Base-by-base conservation (phyloP, 2,888 invertebrate genomes). In the Campaea margaritaria region DNA sequence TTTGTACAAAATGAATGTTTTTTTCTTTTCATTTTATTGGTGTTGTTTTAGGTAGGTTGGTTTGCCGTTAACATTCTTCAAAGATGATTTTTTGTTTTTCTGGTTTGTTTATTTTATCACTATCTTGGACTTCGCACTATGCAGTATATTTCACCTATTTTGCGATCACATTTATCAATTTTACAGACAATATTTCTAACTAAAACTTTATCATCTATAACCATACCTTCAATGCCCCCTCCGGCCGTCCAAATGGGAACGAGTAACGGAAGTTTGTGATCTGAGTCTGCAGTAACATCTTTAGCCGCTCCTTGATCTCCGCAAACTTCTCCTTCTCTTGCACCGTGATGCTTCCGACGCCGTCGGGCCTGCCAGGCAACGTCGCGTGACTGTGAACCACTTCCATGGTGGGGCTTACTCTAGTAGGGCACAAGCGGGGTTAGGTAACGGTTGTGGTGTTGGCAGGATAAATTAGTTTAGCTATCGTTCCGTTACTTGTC, bases 261-360 rank as follows among this genome's bases (percentile, higher is more conserved):
- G 98, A 98, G 85, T 96, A 99, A 91, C 98, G 96, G 93, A 99
- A 99, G 94, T 99, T 99, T 27, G 99, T 99, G 79, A 99, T 99
- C 94, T 99, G 99, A 89, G 98, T 96, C 91, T 99, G 99, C 71
- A 99, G 93, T 69, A 99, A 93, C 75, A 97, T 95, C 78, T 98
- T 95, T 70, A 99, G 93, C 65, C 99, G 94, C 81, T 99, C 99
- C 87, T 99, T 99, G 81, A 99, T 97, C 86, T 98, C 98, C 64
- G 98, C 97, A 86, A 99, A 99, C 85, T 97, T 98, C 81, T 99
- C 99, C 87, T 98, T 98, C 88, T 99, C 99, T 85, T 98, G 99
- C 78, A 98, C 96, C 11, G 99, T 98, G 79, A 99, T 99, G 81
- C 99, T 99, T 73, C 99, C 99, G 72, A 99, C 98, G 52, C 99